A percentile compares a stretch with the other conserved stretches of the same genome.
These are phyloP conservation scores for Sympetrum striolatum DNA, from an alignment of 2,888 invertebrate genomes.

Conservation along the genomic window DNA sequence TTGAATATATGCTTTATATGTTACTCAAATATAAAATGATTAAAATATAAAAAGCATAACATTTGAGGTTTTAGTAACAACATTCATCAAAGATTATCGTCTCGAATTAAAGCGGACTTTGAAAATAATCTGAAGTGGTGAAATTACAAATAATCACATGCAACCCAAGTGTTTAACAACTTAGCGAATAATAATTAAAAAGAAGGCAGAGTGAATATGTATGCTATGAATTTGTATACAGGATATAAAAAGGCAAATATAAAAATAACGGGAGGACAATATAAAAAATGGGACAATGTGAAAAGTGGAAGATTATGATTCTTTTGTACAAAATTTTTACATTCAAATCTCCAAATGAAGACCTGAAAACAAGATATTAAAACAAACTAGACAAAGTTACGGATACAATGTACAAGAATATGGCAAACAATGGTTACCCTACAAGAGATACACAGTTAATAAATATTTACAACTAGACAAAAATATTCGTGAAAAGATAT, in stretches of 20 bases:
- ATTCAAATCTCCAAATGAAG: slow-evolving; percentile 34
- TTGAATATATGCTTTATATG: not conserved
- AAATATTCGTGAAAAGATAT: not conserved
- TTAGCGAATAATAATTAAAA: slow-evolving; percentile 19
- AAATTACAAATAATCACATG: slow-evolving; percentile 4
- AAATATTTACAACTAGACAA: slow-evolving; percentile 26
- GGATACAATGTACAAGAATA: slow-evolving; percentile 24
- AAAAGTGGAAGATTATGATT: not conserved
- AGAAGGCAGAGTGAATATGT: not conserved
- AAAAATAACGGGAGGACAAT: slow-evolving; percentile 15
- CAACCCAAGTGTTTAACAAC: slow-evolving; percentile 25
- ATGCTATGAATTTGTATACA: slow-evolving; percentile 3
- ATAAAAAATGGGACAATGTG: not conserved
- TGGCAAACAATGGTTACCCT: slow-evolving; percentile 5
- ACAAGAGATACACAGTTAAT: slow-evolving; percentile 13
- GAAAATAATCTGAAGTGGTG: not conserved
- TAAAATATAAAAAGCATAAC: not conserved
- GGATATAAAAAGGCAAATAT: slow-evolving; percentile 8
- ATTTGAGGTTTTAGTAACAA: not conserved
- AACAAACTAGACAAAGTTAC: slow-evolving; percentile 26
- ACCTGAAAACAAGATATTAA: slow-evolving; percentile 28
- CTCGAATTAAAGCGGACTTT: slow-evolving; percentile 1
- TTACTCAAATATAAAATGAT: not conserved
- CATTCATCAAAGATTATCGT: not conserved
- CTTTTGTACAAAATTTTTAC: slow-evolving; percentile 22